Evolutionary conservation across 2,113 vertebrate genomes (phyloP).

Genomic region (Channa argus): DNA sequence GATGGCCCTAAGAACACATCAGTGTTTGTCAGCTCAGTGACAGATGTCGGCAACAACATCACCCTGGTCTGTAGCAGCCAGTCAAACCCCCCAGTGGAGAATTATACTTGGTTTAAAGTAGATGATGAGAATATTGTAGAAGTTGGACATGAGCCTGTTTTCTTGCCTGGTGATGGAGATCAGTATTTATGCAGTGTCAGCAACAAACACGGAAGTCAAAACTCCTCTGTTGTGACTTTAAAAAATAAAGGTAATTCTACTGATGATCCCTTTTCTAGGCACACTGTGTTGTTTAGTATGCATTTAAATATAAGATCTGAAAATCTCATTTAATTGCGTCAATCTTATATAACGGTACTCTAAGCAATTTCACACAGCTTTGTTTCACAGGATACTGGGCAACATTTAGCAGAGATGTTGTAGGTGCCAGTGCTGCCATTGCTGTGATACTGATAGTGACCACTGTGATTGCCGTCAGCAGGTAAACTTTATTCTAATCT

Average conservation of each 20-base stretch:
- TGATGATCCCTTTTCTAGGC: not conserved
- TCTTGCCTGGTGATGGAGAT: not conserved
- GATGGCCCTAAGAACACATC: conserved; percentile 58
- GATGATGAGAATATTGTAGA: not conserved
- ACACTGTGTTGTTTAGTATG: too few relatives aligned
- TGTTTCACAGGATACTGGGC: conserved; percentile 19
- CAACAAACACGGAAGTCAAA: conserved; percentile 52
- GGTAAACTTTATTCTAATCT: conserved; percentile 11
- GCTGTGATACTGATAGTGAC: conserved; percentile 3
- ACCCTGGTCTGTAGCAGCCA: conserved; percentile 61
- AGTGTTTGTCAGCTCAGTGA: conserved; percentile 10
- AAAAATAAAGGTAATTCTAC: conserved; percentile 23
- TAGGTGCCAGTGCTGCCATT: not conserved
- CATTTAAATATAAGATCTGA: too few relatives aligned
- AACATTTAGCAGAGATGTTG: not conserved
- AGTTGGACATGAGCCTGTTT: conserved; percentile 13
- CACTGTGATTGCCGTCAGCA: not conserved
- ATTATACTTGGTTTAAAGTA: conserved; percentile 51
- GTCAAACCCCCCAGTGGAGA: conserved; percentile 53
- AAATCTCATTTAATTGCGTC: too few relatives aligned
- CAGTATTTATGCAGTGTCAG: conserved; percentile 46
- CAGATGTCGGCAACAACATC: not conserved
- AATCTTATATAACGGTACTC: too few relatives aligned
- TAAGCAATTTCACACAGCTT: not conserved
- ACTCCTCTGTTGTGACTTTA: conserved; percentile 37